Base-by-base conservation (phyloP, 2,797 vertebrate species). In the Tamandua tetradactyla region DNA sequence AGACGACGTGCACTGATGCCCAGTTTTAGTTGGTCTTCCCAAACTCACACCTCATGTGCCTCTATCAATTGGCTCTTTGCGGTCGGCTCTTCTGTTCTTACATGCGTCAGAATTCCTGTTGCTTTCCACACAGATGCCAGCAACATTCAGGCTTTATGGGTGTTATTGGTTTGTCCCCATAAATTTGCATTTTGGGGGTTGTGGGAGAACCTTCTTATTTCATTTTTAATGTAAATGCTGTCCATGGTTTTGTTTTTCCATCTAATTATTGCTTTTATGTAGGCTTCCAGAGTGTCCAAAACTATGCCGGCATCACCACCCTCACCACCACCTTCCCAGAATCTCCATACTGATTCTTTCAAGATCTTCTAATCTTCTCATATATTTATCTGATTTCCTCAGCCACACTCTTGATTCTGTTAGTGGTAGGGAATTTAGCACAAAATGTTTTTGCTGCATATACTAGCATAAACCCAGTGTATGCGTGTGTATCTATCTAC, bases 41-140 rank as follows among this genome's bases (percentile, higher is more conserved):
- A 3, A 30, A 49, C 1, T 30, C 76, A 61, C 0, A 0, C 2
- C 27, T 15, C 44, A 2, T 32, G 11, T 69, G 27, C 8, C 25
- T 10, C 49, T 47, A 6, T 32, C 35, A 40, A 2, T 40, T 14
- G 40, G 25, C 25, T 27, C 0, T 4, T 14, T 18, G 68, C 5
- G 25, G 22, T 55, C 20, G 14, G 3, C 30, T 42, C 22, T 75
- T 64, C 35, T 3, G 7, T 20, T 10, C 40, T 40, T 22, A 69
- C 37, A 7, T 11, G n/a, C 22, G 69, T 23, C n/a, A 64, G 5
- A 1, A 13, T 62, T 9, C 32, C 4, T 47, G 35, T 1, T 9
- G 15, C 42, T 62, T 59, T n/a, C 71, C 13, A 2, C 13, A 11
- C 3, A 8, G 25, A 8, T 15, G 32, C 12, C 2, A 0, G 17